Evolutionary conservation across 2,113 vertebrate genomes (phyloP).

Genomic region (Gobius niger): DNA sequence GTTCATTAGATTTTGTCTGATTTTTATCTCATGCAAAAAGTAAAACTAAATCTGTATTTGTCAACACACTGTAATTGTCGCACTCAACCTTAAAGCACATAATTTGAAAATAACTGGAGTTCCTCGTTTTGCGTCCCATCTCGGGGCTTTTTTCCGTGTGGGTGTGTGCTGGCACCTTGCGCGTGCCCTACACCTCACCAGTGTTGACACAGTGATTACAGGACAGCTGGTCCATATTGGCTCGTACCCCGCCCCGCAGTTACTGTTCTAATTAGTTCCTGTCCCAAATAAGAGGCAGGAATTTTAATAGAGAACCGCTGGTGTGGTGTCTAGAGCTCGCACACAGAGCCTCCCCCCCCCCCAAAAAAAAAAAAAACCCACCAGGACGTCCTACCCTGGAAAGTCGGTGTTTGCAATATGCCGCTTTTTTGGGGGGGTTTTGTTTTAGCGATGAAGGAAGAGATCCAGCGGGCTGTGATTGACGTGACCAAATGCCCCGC

Average conservation of each 20-base stretch:
- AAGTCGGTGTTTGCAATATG: slow-evolving; percentile 27
- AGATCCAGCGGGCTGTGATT: slow-evolving; percentile 22
- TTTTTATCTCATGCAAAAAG: neutral
- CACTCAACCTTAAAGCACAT: slow-evolving; percentile 62
- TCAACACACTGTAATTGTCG: neutral
- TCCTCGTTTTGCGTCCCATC: slow-evolving; percentile 31
- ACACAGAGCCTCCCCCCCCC: slow-evolving; percentile 14
- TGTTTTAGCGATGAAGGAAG: slow-evolving; percentile 26
- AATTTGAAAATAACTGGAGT: slow-evolving; percentile 60
- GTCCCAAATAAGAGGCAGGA: slow-evolving; percentile 73
- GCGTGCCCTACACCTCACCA: slow-evolving; percentile 65
- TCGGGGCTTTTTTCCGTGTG: slow-evolving; percentile 39
- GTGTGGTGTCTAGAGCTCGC: slow-evolving; percentile 34
- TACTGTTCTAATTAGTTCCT: slow-evolving; percentile 78
- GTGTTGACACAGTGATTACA: slow-evolving; percentile 75
- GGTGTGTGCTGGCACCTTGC: slow-evolving; percentile 60
- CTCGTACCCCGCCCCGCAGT: slow-evolving; percentile 68
- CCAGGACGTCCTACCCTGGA: neutral
- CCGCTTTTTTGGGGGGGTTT: neutral
- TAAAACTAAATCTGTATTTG: neutral
- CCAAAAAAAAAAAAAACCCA: slow-evolving; percentile 9
- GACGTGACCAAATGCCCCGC: slow-evolving; percentile 47
- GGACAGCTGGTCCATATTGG: slow-evolving; percentile 74
- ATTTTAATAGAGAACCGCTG: slow-evolving; percentile 76
- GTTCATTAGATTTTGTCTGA: too few species aligned